A percentile compares a stretch with the other conserved stretches of the same genome.
Conservation (phyloP, 1,140 invertebrate genomes). For the Aphis gossypii region DNA sequence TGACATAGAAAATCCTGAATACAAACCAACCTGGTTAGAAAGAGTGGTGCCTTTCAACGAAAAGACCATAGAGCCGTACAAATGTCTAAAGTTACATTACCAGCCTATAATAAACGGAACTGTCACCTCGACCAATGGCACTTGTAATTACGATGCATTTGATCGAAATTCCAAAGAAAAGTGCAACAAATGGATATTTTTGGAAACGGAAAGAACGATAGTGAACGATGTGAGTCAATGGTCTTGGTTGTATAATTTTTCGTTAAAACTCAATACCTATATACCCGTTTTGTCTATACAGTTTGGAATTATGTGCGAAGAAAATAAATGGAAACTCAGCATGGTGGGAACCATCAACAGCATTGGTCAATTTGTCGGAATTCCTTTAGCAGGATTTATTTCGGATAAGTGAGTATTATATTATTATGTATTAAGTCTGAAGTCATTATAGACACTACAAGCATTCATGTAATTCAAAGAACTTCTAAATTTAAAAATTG, state of each 20-base stretch:
- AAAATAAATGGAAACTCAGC: conserved; percentile 71
- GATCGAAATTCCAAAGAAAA: conserved; percentile 60
- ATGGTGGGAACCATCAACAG: conserved; percentile 72
- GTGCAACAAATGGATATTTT: conserved; percentile 67
- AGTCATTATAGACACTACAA: too few species aligned
- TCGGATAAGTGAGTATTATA: conserved; percentile 68
- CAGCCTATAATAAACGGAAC: background rate
- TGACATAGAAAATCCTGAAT: background rate
- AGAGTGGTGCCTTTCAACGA: background rate
- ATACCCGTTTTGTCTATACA: conserved; percentile 59
- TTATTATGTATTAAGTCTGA: background rate
- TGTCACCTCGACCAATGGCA: background rate
- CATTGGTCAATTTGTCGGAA: conserved; percentile 69
- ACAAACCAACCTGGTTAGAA: conserved; percentile 18
- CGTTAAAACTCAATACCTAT: background rate
- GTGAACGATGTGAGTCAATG: conserved; percentile 66
- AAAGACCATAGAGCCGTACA: background rate
- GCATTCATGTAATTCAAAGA: too few species aligned
- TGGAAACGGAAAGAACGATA: conserved; percentile 67
- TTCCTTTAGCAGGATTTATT: conserved; percentile 68
- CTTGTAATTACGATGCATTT: conserved; percentile 22
- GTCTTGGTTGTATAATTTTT: background rate
- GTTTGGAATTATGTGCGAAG: conserved; percentile 69
- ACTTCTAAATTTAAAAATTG: too few species aligned
- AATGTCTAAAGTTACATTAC: conserved; percentile 7